Conservation (phyloP, 2,113 vertebrate species). For the Nipponia nippon region DNA sequence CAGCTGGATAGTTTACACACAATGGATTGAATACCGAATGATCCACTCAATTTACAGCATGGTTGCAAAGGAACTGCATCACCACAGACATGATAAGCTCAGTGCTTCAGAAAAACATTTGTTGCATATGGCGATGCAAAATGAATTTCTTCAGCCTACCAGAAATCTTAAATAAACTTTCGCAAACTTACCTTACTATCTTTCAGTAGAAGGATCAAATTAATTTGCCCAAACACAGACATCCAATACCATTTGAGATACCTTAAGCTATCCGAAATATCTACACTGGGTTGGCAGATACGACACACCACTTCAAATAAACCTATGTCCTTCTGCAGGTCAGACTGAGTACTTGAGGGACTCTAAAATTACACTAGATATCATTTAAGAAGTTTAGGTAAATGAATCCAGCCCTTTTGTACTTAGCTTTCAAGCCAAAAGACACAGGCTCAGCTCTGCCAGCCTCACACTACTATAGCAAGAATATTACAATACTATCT, state of each 20-base stretch:
- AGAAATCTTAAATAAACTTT: not conserved
- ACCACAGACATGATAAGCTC: not conserved
- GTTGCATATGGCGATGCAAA: not conserved
- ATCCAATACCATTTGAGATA: not conserved
- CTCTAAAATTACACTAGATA: not conserved
- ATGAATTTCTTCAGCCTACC: not conserved
- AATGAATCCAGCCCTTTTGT: not conserved
- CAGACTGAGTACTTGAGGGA: not conserved
- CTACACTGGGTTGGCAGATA: not conserved
- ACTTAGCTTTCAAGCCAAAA: not conserved
- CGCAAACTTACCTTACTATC: not conserved
- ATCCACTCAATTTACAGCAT: not conserved
- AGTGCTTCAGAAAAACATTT: not conserved
- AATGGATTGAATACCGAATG: not conserved
- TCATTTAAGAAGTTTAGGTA: not conserved
- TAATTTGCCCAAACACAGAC: not conserved
- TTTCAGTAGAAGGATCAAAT: not conserved
- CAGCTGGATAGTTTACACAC: not conserved
- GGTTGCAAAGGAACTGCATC: not conserved
- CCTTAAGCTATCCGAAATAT: not conserved
- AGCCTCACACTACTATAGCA: not conserved
- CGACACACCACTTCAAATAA: not conserved
- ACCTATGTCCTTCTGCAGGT: not conserved
- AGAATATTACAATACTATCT: not conserved
- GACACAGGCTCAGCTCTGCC: rapidly evolving